phyloP scores from a whole-genome alignment of 1,140 invertebrate genomes.

The Chironomus striatipennis region DNA sequence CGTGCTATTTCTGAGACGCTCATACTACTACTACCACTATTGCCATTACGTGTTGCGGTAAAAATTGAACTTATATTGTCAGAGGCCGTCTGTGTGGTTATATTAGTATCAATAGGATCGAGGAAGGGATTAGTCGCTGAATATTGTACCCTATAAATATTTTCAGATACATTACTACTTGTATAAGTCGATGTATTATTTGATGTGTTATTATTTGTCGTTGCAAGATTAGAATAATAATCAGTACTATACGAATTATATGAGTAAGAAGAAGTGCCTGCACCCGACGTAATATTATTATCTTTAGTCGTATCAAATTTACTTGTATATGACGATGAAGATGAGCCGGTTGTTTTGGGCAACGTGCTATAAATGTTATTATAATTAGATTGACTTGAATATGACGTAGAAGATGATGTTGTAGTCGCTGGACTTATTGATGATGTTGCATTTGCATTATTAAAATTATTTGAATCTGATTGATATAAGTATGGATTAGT shows the following conservation, averaged over 20 bases:
- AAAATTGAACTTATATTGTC: conserved; percentile 30
- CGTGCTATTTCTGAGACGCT: conserved; percentile 9
- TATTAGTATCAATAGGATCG: background rate
- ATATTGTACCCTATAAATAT: conserved; percentile 39
- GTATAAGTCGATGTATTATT: conserved; percentile 26
- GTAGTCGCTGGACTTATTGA: background rate
- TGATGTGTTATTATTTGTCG: conserved; percentile 19
- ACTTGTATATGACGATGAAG: conserved; percentile 28
- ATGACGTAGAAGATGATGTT: background rate
- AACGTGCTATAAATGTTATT: conserved; percentile 36
- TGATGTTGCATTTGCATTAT: conserved; percentile 16
- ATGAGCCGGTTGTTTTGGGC: conserved; percentile 32
- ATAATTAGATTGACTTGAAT: conserved; percentile 29
- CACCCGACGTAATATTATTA: conserved; percentile 27
- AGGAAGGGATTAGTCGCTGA: conserved; percentile 40
- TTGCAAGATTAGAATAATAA: conserved; percentile 16
- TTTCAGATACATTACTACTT: conserved; percentile 30
- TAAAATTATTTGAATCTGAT: conserved; percentile 26
- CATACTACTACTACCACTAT: conserved; percentile 24
- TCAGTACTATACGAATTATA: conserved; percentile 6
- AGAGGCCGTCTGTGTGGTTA: background rate
- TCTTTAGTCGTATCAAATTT: conserved; percentile 30
- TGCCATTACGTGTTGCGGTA: conserved; percentile 25
- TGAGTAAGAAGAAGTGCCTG: conserved; percentile 27
- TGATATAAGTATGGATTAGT: conserved; percentile 26